Evolutionary conservation across 2,113 vertebrate genomes (phyloP).

Genomic region (Thamnophis sirtalis): DNA sequence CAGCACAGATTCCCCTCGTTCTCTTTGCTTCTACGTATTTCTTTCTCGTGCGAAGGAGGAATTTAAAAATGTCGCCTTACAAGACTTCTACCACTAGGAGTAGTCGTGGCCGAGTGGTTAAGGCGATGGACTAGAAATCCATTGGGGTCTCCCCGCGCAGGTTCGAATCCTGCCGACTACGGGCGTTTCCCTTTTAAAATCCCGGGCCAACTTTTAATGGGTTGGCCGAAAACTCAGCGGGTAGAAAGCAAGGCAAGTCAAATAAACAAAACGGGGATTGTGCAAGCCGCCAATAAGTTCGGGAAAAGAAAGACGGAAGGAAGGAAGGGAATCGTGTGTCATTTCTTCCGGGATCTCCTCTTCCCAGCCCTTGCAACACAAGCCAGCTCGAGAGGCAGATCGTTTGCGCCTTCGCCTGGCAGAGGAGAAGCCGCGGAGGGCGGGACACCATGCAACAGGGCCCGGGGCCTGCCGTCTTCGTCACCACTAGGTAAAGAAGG

Average conservation of each 20-base stretch:
- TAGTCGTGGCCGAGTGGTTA: slow-evolving; percentile 86
- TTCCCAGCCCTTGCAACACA: neutral
- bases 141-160: slow-evolving; percentile 90
- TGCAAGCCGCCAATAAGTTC: too few species aligned
- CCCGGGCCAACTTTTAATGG: neutral
- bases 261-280: neutral
- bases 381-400: neutral
- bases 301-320: neutral
- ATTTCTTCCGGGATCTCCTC: neutral
- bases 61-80: fast-evolving
- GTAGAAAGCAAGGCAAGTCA: neutral
- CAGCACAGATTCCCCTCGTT: neutral
- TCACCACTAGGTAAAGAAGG: slow-evolving; percentile 46
- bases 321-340: neutral
- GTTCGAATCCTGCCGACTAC: slow-evolving; percentile 98
- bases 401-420: neutral
- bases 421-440: neutral
- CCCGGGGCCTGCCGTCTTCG: slow-evolving; percentile 34
- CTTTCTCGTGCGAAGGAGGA: fast-evolving
- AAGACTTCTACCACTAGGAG: fast-evolving
- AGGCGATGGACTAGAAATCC: slow-evolving; percentile 83
- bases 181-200: slow-evolving; percentile 9
- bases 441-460: slow-evolving; percentile 41
- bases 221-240: neutral
- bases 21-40: neutral